Evolutionary conservation across 1,140 invertebrate species (phyloP).

Genomic region (Drosophila bifasciata): DNA sequence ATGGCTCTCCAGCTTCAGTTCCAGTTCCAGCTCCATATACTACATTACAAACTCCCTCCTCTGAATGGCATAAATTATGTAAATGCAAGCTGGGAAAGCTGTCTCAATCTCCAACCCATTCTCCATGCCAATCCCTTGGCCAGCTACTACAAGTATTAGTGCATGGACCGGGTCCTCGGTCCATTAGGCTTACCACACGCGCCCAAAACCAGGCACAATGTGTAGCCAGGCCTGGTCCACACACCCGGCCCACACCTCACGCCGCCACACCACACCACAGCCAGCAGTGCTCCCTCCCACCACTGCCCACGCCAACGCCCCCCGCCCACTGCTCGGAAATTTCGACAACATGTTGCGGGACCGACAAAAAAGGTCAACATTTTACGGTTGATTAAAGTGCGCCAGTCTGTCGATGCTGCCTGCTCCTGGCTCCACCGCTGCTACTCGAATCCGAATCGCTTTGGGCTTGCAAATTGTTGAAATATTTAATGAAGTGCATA

Average conservation of each 20-base stretch:
- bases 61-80: slow-evolving; percentile 67
- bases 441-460: slow-evolving; percentile 32
- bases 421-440: not conserved
- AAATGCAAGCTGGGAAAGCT: slow-evolving; percentile 51
- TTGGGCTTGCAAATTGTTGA: slow-evolving; percentile 66
- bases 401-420: slow-evolving; percentile 41
- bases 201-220: slow-evolving; percentile 14
- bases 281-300: slow-evolving; percentile 1
- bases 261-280: slow-evolving; percentile 8
- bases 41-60: slow-evolving; percentile 17
- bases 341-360: slow-evolving; percentile 76
- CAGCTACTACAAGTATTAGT: slow-evolving; percentile 51
- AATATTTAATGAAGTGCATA: slow-evolving; percentile 83
- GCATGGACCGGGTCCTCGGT: slow-evolving; percentile 25
- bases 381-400: slow-evolving; percentile 82
- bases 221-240: too few species aligned
- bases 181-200: slow-evolving; percentile 74
- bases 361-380: slow-evolving; percentile 74
- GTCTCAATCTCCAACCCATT: slow-evolving; percentile 6
- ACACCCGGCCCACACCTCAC: not conserved
- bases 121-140: slow-evolving; percentile 22
- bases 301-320: not conserved
- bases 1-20: slow-evolving; percentile 45
- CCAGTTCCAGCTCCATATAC: not conserved
- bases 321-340: slow-evolving; percentile 38